Base-by-base conservation (phyloP, 2,113 vertebrate species). In the Tachuris rubrigastra region DNA sequence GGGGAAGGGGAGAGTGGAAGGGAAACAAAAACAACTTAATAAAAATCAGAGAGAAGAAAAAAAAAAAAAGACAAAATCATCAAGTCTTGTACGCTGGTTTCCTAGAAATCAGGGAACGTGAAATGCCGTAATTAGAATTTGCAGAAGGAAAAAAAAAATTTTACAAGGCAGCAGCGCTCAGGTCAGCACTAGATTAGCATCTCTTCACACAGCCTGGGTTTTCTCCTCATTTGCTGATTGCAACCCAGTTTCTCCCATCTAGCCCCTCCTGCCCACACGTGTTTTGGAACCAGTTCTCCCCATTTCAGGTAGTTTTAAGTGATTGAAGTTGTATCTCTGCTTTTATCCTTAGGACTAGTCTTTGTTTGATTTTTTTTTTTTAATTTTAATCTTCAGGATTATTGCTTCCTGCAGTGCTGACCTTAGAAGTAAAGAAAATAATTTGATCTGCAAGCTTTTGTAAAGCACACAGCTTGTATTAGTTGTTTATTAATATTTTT, bases 231-330 rank as follows among this genome's bases (percentile, higher is more conserved):
- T 56, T 59, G 31, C 63, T 56, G 55, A 87, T 90, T 84, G 62
- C 78, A 75, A 41, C 78, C 31, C 22, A 1, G 5, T 49, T 84
- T 53, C 15, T 30, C 37, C 47, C 50, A 13, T 5, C 67, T 84
- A 90, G 18, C n/a, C 81, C 52, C 73, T 66, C 65, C 87, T 8
- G 0, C 30, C 28, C 28, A 2, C 20, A 27, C 4, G 12, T 0
- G 1, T 24, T 93, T 72, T 41, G 16, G 58, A 92, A n/a, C 47
- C 25, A 75, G 58, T 25, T 56, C 69, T 83, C 60, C 50, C 52
- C 14, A 11, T 89, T 94, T 80, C 90, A 97, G 96, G 96, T 93
- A 95, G 41, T 82, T 95, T 85, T 65, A 84, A 87, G 81, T 65
- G 89, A 93, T 24, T 96, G 85, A 95, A 95, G 85, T 67, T 82